Percentiles rank a stretch among this genome's conserved stretches.
These are phyloP conservation scores for Helarctos malayanus DNA, from an alignment of 2,797 vertebrate genomes.

Conservation along the genomic window DNA sequence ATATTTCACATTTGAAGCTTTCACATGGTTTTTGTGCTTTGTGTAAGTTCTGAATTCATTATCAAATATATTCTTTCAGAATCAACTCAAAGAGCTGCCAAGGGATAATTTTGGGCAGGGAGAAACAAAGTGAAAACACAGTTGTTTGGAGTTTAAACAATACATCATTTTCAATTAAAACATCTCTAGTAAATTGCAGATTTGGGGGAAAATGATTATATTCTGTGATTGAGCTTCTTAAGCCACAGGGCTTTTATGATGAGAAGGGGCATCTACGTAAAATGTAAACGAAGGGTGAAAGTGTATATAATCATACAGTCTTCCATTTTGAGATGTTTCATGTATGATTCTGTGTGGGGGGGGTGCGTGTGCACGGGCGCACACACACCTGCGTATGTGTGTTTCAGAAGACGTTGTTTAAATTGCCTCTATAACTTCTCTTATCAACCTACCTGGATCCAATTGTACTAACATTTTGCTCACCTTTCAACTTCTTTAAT, in stretches of 20 bases:
- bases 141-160: slow-evolving; percentile 83
- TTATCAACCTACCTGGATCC: slow-evolving; percentile 83
- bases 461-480: slow-evolving; percentile 84
- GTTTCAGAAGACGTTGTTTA: slow-evolving; percentile 65
- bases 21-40: slow-evolving; percentile 80
- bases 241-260: slow-evolving; percentile 14
- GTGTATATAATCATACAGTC: not conserved
- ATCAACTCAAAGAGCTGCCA: slow-evolving; percentile 82
- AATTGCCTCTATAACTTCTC: slow-evolving; percentile 76
- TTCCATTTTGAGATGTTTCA: not conserved
- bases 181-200: slow-evolving; percentile 47
- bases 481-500: slow-evolving; percentile 88
- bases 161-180: slow-evolving; percentile 81
- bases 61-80: slow-evolving; percentile 84
- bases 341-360: not conserved
- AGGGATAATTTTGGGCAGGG: slow-evolving; percentile 74
- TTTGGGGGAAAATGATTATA: slow-evolving; percentile 59
- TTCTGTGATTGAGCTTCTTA: slow-evolving; percentile 55
- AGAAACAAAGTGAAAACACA: slow-evolving; percentile 73
- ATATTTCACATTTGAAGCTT: slow-evolving; percentile 81
- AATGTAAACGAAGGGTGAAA: not conserved
- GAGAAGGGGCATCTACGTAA: not conserved
- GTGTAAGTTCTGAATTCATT: slow-evolving; percentile 80
- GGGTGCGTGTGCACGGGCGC: not conserved
- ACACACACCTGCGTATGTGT: not conserved